These are phyloP conservation scores for Nomada hirtipes DNA, from an alignment of 2,888 invertebrate species.

Conservation along the genomic window DNA sequence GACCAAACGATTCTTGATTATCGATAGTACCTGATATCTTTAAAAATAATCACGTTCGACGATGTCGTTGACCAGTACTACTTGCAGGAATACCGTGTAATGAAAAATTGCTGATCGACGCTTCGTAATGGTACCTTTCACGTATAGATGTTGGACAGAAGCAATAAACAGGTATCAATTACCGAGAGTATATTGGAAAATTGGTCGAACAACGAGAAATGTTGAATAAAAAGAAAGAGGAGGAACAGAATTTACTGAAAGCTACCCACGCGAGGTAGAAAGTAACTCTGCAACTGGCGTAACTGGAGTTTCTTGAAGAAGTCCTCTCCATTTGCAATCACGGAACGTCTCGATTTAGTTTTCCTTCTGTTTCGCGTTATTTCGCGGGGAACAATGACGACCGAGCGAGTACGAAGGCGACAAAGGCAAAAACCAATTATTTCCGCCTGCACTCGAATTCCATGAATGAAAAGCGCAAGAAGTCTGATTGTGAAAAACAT, in stretches of 20 bases:
- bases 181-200: not conserved
- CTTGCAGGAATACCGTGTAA: no score
- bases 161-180: no score
- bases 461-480: slow-evolving; percentile 19
- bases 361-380: slow-evolving; percentile 24
- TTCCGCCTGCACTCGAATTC: slow-evolving; percentile 30
- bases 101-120: no score
- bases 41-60: no score
- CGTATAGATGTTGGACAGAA: no score
- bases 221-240: not conserved
- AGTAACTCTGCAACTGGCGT: slow-evolving; percentile 19
- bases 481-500: not conserved
- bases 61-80: no score
- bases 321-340: slow-evolving; percentile 22
- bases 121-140: no score
- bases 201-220: not conserved
- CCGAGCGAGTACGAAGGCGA: slow-evolving; percentile 27
- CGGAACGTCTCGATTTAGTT: slow-evolving; percentile 2
- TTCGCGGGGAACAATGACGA: slow-evolving; percentile 10
- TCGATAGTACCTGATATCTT: no score
- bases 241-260: not conserved
- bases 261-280: not conserved
- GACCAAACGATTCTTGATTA: not conserved
- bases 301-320: slow-evolving; percentile 20
- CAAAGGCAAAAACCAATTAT: slow-evolving; percentile 54